A percentile compares a stretch with the other conserved stretches of the same genome.
Evolutionary conservation across 64 coral and sea anemone species (phyloP).

Genomic region (Astreopora myriophthalma): DNA sequence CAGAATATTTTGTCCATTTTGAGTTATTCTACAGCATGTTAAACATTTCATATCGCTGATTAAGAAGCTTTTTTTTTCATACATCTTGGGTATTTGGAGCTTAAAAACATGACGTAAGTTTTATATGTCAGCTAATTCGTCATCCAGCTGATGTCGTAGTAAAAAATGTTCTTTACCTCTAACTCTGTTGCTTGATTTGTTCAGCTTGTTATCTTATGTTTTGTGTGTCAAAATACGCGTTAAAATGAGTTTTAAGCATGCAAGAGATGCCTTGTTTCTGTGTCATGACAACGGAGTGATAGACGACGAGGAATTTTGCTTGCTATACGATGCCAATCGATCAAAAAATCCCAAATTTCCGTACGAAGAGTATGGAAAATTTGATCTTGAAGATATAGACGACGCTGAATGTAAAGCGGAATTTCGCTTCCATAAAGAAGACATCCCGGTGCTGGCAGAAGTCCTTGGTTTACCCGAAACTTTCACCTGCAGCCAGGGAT

Average conservation of each 20-base stretch:
- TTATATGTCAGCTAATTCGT: background rate
- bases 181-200: background rate
- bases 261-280: background rate
- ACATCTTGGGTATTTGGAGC: no score
- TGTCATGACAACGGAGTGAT: background rate
- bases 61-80: background rate
- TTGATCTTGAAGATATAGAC: slow-evolving; percentile 6
- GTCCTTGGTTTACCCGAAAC: background rate
- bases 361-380: background rate
- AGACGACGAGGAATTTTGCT: background rate
- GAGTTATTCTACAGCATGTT: no score
- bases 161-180: background rate
- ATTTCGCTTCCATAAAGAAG: background rate
- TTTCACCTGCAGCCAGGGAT: background rate
- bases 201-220: background rate
- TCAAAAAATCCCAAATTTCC: slow-evolving; percentile 24
- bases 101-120: background rate
- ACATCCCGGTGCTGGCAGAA: slow-evolving; percentile 18
- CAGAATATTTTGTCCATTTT: no score
- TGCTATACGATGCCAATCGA: background rate
- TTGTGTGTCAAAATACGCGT: background rate
- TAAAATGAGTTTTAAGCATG: background rate
- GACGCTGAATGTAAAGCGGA: slow-evolving; percentile 2
- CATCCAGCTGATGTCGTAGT: background rate
- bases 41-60: background rate